phyloP scores from a whole-genome alignment of 2,113 vertebrate genomes.

The Epinephelus cyanopodus region DNA sequence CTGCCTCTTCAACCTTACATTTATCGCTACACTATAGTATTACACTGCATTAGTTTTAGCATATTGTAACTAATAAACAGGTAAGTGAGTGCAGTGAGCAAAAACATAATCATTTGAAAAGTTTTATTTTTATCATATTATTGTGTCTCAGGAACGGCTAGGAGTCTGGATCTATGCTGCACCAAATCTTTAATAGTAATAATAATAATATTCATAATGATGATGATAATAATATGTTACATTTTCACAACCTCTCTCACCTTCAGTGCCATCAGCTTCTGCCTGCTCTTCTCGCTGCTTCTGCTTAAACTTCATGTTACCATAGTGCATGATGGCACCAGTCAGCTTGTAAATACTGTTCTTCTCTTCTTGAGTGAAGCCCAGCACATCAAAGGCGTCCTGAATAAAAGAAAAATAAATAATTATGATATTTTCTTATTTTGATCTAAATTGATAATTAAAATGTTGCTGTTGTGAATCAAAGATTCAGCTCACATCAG shows the following conservation, averaged over 20 bases:
- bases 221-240: too few relatives aligned
- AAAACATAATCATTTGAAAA: neutral
- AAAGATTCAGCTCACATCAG: conserved; percentile 67
- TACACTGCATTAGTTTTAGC: neutral
- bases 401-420: conserved; percentile 33
- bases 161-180: too few relatives aligned
- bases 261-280: conserved; percentile 91
- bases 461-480: neutral
- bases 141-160: neutral
- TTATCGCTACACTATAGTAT: neutral
- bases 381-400: conserved; percentile 87
- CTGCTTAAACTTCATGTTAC: conserved; percentile 93
- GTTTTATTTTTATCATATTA: neutral
- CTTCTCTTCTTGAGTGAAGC: conserved; percentile 90
- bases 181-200: neutral
- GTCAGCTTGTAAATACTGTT: conserved; percentile 89
- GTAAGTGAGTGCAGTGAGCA: neutral
- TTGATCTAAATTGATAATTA: neutral
- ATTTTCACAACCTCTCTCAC: conserved; percentile 60
- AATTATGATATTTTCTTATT: neutral
- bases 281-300: conserved; percentile 93
- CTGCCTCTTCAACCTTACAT: conserved; percentile 73
- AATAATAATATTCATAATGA: conserved; percentile 46
- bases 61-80: neutral
- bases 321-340: conserved; percentile 92